Conservation (phyloP, 2,888 invertebrate genomes). For the Oconnorella tubifera region DNA sequence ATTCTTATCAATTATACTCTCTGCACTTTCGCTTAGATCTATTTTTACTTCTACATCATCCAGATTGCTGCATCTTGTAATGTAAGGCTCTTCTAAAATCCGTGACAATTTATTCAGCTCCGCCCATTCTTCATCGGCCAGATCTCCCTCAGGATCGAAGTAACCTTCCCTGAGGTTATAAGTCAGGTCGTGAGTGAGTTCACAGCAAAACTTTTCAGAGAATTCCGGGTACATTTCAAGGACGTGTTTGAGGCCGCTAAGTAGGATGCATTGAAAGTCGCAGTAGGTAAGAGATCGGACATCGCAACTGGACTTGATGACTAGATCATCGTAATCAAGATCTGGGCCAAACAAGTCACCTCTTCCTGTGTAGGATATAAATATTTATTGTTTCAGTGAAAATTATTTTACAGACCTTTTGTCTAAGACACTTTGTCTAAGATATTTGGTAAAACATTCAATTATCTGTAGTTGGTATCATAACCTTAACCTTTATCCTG, state of each 20-base stretch:
- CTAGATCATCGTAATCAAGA: constrained; percentile 60
- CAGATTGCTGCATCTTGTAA: no score
- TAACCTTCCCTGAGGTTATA: constrained; percentile 90
- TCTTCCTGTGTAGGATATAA: constrained; percentile 21
- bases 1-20: no score
- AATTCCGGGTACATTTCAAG: constrained; percentile 88
- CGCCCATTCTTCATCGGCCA: neutral
- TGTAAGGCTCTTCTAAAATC: neutral
- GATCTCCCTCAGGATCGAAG: constrained; percentile 75
- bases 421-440: no score
- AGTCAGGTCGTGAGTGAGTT: constrained; percentile 90
- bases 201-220: constrained; percentile 87
- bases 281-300: constrained; percentile 93
- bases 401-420: no score
- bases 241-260: constrained; percentile 77
- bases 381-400: no score
- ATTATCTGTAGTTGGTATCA: no score
- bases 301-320: constrained; percentile 89
- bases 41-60: no score
- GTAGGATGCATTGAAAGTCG: constrained; percentile 85
- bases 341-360: constrained; percentile 22
- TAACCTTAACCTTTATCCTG: no score
- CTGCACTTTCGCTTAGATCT: no score
- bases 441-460: no score
- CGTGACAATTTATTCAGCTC: neutral